Base-by-base conservation (phyloP, 2,113 vertebrate species). In the Mystacornis crossleyi region DNA sequence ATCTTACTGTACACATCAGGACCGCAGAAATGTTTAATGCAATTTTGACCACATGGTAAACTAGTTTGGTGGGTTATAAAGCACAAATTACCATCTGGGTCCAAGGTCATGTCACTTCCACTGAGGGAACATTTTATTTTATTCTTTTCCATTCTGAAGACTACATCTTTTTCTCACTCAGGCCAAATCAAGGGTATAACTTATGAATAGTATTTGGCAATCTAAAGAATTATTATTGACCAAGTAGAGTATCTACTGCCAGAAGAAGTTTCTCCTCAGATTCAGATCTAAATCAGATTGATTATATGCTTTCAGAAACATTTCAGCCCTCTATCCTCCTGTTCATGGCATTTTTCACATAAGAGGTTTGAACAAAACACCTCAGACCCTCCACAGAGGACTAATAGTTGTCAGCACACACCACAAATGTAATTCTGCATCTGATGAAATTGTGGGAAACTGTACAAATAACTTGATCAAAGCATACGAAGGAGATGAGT, bases 31-130 rank as follows among this genome's bases (percentile, higher is more conserved):
- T 74, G 50, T 94, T 97, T 90, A 88, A 86, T 74, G 81, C 55
- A 77, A 86, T 91, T 95, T 93, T 96, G 97, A 86, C 77, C 95
- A 95, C 93, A 92, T 50, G 97, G 66, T 84, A 91, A 97, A 77
- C 28, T 95, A 90, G 66, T 91, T 92, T 75, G 57, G 69, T 88
- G 81, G 91, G 73, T 97, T 80, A 94, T 93, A 97, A 97, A 97
- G 42, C 57, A 93, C 66, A 86, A 95, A 95, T 66, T 14, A 1
- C 16, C 50, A 38, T 66, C 83, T 70, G 24, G 28, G n/a, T 67
- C 64, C 82, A 96, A 90, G 45, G 48, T 60, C 16, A 1, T 50
- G 69, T 83, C 81, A 95, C 31, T 58, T 69, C 24, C 45, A 43
- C 23, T 2, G 2, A 81, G 28, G 38, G 40, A 94, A 82, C 18